Evolutionary conservation across 2,888 invertebrate species (phyloP), one percentile per base, ranked within the genome.

Genomic region (Xanthia icteritia): DNA sequence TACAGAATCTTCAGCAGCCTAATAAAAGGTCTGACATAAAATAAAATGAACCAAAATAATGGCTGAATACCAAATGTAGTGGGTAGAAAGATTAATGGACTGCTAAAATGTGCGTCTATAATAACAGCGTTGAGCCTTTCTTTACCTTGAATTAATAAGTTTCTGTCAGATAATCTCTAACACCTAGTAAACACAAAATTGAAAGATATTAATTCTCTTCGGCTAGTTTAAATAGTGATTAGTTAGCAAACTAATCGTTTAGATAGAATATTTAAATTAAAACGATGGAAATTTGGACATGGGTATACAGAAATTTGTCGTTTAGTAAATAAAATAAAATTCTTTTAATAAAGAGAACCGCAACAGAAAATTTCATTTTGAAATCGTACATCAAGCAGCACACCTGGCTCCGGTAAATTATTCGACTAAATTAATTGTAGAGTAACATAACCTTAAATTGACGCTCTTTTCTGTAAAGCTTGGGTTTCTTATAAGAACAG

Each of bases 51-150:
- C 82, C 76, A 81, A 88, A 89, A 84, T 75, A 71, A 56, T 88
- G 86, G 80, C 83, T 89, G 85, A 90, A 89, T 89, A 88, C 81
- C 84, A 81, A 91, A 90, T 88, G 75, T 87, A 88, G 81, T 85
- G 73, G 76, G 70, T 76, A 20, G 72, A 76, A 89, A 90, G 92
- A 92, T 92, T 92, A 91, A 93, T 93, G 91, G 76, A 84, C 68
- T 67, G 73, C 75, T 84, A 77, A 90, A 88, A 84, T 84, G 42
- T 79, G 68, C 83, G 84, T 85, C 83, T 86, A 84, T 89, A 85
- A 85, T 90, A 87, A 89, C 82, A 83, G 82, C 77, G 75, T 81
- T 72, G 84, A 88, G 88, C 86, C 84, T 88, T 87, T 87, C 83
- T 86, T 86, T 86, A 77, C 83, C 76, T 86, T 87, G 76, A 86